A percentile compares a stretch with the other conserved stretches of the same genome.
Conservation (phyloP, 2,113 vertebrate species). For the Steatornis caripensis region DNA sequence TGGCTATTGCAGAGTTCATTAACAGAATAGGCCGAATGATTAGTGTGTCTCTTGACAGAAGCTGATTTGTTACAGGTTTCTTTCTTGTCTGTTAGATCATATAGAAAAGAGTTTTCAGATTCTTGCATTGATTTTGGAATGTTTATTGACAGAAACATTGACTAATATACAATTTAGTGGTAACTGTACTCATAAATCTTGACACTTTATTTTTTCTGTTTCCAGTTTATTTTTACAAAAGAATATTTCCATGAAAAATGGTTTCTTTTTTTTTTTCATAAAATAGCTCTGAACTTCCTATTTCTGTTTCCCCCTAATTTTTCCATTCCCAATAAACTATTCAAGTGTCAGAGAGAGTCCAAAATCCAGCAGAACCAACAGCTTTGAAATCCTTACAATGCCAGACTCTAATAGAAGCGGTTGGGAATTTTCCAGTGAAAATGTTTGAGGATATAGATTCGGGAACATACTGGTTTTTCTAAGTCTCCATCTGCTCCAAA, state of each 20-base stretch:
- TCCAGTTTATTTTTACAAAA: background rate
- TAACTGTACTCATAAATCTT: background rate
- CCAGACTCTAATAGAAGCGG: background rate
- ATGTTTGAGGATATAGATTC: conserved; percentile 14
- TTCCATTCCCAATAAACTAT: background rate
- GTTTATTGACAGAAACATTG: background rate
- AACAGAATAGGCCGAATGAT: background rate
- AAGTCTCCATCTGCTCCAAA: background rate
- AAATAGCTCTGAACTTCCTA: background rate
- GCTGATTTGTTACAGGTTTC: background rate
- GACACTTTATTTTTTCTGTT: background rate
- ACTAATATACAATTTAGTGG: background rate
- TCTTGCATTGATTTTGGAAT: background rate
- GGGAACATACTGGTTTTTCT: background rate
- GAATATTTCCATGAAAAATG: background rate
- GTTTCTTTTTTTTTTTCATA: background rate
- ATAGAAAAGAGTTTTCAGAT: background rate
- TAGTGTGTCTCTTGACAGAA: background rate
- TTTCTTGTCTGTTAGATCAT: background rate
- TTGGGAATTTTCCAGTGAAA: conserved; percentile 34
- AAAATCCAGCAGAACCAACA: background rate
- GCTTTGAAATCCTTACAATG: background rate
- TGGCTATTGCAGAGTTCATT: background rate
- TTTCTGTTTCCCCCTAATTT: background rate
- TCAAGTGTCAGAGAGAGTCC: background rate